Conservation (phyloP, 2,797 vertebrate genomes). For the Agapornis canus region DNA sequence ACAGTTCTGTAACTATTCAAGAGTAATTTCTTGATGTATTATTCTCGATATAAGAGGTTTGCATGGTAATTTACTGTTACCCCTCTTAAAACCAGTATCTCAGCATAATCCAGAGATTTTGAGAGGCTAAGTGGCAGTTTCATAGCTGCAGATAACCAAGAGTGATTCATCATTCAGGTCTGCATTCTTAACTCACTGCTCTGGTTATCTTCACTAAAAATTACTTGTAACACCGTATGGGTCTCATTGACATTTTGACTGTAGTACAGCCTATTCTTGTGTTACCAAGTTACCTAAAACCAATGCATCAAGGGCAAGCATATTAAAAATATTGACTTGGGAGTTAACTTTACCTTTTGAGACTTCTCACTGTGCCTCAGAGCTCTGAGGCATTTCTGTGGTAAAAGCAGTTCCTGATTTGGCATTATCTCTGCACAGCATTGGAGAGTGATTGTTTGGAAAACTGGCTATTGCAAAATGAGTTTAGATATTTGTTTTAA, state of each 20-base stretch:
- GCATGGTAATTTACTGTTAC: slow-evolving; percentile 1
- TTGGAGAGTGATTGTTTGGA: slow-evolving; percentile 8
- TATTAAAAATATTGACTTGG: background rate
- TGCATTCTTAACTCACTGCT: background rate
- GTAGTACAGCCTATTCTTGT: background rate
- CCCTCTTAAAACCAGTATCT: slow-evolving; percentile 29
- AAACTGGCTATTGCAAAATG: slow-evolving; percentile 57
- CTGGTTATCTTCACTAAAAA: background rate
- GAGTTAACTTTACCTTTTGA: slow-evolving; percentile 20
- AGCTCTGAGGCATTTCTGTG: slow-evolving; percentile 11
- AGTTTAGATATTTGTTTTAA: slow-evolving; percentile 40
- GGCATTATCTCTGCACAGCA: slow-evolving; percentile 25
- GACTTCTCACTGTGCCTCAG: background rate
- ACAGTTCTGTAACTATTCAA: slow-evolving; percentile 64
- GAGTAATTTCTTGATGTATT: slow-evolving; percentile 57
- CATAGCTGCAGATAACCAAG: background rate
- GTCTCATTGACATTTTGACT: background rate
- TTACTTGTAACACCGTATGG: background rate
- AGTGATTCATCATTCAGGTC: background rate
- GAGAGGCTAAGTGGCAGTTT: slow-evolving; percentile 14
- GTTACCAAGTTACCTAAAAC: background rate
- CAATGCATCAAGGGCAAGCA: background rate
- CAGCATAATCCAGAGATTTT: slow-evolving; percentile 20
- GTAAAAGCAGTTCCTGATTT: background rate
- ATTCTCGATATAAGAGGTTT: slow-evolving; percentile 38